Conservation (phyloP, 2,797 vertebrate species). For the Fistularia tabacaria region DNA sequence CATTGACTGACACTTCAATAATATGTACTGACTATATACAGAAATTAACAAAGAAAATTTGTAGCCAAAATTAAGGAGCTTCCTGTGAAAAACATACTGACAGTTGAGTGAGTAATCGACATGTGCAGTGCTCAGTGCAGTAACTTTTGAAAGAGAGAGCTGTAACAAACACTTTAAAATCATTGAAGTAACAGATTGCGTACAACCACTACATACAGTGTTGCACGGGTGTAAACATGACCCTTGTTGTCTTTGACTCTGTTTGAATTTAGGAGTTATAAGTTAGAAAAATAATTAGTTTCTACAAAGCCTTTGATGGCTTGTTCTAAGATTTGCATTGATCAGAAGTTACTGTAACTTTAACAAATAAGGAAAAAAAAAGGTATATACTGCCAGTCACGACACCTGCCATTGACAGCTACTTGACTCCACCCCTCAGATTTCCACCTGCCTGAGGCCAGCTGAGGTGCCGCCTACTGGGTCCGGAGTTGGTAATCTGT, state of each 20-base stretch:
- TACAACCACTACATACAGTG: slow-evolving; percentile 27
- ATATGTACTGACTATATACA: slow-evolving; percentile 69
- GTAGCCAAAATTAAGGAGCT: slow-evolving; percentile 52
- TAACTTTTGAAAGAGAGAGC: slow-evolving; percentile 37
- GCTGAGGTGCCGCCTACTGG: slow-evolving; percentile 68
- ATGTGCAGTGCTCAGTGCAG: slow-evolving; percentile 39
- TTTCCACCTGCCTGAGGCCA: slow-evolving; percentile 55
- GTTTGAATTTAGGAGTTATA: slow-evolving; percentile 27
- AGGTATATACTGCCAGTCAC: slow-evolving; percentile 45
- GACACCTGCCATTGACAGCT: slow-evolving; percentile 60
- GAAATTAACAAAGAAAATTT: slow-evolving; percentile 51
- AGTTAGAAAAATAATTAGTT: slow-evolving; percentile 25
- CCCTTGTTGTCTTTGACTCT: slow-evolving; percentile 42
- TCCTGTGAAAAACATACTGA: slow-evolving; percentile 46
- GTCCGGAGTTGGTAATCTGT: slow-evolving; percentile 84
- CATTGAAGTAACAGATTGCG: slow-evolving; percentile 35
- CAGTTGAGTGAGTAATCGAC: slow-evolving; percentile 20
- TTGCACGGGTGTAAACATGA: slow-evolving; percentile 57
- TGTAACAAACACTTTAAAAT: slow-evolving; percentile 45
- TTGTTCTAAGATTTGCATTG: slow-evolving; percentile 54
- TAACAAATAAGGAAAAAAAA: slow-evolving; percentile 34
- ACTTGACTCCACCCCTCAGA: slow-evolving; percentile 39
- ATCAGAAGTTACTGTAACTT: slow-evolving; percentile 38
- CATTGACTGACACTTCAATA: slow-evolving; percentile 58
- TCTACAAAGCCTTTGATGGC: slow-evolving; percentile 21